Conservation (phyloP, 2,888 invertebrate genomes). For the Eremobia ochroleuca region DNA sequence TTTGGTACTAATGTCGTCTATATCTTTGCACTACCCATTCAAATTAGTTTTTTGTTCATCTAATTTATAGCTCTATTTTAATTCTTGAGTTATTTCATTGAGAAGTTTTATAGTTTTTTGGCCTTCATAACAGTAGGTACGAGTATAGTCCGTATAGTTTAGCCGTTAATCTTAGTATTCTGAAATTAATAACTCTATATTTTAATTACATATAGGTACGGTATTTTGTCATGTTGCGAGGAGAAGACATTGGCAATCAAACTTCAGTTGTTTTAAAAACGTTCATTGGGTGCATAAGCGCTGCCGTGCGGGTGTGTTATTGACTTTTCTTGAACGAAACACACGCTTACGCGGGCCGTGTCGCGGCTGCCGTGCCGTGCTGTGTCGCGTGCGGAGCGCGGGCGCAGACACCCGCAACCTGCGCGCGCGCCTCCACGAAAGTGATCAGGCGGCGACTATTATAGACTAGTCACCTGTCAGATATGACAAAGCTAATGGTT, state of each 20-base stretch:
- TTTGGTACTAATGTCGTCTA: slow-evolving; percentile 16
- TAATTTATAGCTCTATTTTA: slow-evolving; percentile 49
- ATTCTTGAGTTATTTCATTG: slow-evolving; percentile 44
- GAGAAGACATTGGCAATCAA: slow-evolving; percentile 55
- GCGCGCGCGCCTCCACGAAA: slow-evolving; percentile 76
- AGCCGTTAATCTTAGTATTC: background rate
- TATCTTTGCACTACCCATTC: slow-evolving; percentile 31
- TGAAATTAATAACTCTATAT: background rate
- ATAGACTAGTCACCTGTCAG: slow-evolving; percentile 73
- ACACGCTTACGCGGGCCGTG: slow-evolving; percentile 74
- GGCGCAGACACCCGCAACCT: slow-evolving; percentile 67
- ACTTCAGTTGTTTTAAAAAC: slow-evolving; percentile 59
- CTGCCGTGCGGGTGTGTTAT: slow-evolving; percentile 49
- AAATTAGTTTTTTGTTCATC: slow-evolving; percentile 49
- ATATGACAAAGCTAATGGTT: slow-evolving; percentile 61
- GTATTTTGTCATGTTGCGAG: slow-evolving; percentile 40
- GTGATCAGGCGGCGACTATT: slow-evolving; percentile 64
- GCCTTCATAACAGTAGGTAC: slow-evolving; percentile 6
- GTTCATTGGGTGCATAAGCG: slow-evolving; percentile 56
- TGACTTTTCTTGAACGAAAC: slow-evolving; percentile 79
- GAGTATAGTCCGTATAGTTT: background rate
- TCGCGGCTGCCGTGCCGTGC: slow-evolving; percentile 40
- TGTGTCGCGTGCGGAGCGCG: slow-evolving; percentile 44
- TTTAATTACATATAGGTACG: background rate
- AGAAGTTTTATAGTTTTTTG: slow-evolving; percentile 10